These are phyloP conservation scores for Ivindomyrus marchei DNA, from an alignment of 2,113 vertebrate species.

Conservation along the genomic window DNA sequence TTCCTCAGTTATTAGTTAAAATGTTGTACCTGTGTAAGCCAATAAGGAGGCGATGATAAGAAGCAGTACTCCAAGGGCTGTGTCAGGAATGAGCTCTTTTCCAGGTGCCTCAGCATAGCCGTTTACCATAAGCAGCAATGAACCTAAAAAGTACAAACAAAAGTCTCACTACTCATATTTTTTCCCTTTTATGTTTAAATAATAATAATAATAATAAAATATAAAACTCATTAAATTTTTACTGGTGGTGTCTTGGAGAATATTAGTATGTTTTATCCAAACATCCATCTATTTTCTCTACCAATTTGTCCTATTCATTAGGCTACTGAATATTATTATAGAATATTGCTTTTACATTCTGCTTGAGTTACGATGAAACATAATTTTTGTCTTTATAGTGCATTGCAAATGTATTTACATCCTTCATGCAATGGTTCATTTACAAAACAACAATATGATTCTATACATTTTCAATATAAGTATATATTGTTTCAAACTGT, in stretches of 20 bases:
- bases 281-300: not conserved
- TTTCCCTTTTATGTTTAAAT: not conserved
- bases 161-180: not conserved
- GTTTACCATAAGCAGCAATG: slow-evolving; percentile 66
- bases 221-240: not conserved
- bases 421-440: not conserved
- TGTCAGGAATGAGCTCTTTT: slow-evolving; percentile 55
- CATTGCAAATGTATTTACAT: not conserved
- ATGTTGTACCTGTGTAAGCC: slow-evolving; percentile 65
- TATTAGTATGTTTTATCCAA: not conserved
- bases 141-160: slow-evolving; percentile 49
- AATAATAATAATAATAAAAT: not conserved
- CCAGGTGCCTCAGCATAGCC: slow-evolving; percentile 56
- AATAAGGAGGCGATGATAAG: slow-evolving; percentile 58
- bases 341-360: not conserved
- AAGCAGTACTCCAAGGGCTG: slow-evolving; percentile 70
- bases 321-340: not conserved
- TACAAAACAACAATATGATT: not conserved
- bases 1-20: not conserved
- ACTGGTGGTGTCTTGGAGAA: not conserved
- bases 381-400: not conserved
- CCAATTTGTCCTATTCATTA: not conserved
- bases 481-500: not conserved
- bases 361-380: not conserved
- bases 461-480: not conserved